Evolutionary conservation across 1,140 invertebrate species (phyloP).

Genomic region (Aphelenchoides avenae): DNA sequence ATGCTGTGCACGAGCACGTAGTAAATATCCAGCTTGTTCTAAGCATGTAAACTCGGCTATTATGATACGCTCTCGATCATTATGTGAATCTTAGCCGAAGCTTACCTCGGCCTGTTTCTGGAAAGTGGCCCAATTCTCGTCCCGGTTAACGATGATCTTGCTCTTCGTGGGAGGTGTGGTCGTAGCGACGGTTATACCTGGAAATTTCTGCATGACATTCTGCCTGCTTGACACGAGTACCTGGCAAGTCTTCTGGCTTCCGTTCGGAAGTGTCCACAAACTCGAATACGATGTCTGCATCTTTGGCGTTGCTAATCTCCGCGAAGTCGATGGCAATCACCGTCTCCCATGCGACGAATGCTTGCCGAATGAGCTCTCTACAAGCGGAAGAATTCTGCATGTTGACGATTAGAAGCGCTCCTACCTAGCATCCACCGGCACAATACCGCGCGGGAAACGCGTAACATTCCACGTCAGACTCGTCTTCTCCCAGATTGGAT

Average conservation of each 20-base stretch:
- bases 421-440: constrained; percentile 7
- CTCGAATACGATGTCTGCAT: constrained; percentile 33
- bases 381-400: constrained; percentile 15
- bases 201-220: constrained; percentile 3
- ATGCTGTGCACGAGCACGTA: constrained; percentile 41
- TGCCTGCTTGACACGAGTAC: constrained; percentile 12
- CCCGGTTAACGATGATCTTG: constrained; percentile 22
- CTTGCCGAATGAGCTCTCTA: constrained; percentile 37
- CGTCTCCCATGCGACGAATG: constrained; percentile 40
- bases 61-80: too few species aligned
- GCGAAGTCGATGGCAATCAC: constrained; percentile 38
- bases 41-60: constrained; percentile 6
- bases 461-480: constrained; percentile 15
- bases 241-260: constrained; percentile 23
- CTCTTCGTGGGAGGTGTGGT: constrained; percentile 9
- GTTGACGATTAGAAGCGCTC: background rate
- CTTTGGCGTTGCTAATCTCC: constrained; percentile 12
- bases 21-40: constrained; percentile 43
- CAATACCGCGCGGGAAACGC: constrained; percentile 5
- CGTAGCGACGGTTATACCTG: constrained; percentile 25
- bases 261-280: constrained; percentile 5
- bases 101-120: constrained; percentile 34
- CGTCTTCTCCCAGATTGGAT: constrained; percentile 18
- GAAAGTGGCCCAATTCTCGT: constrained; percentile 38
- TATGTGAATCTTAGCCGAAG: background rate